Conservation (phyloP, 2,113 vertebrate species). For the Oryzias curvinotus region DNA sequence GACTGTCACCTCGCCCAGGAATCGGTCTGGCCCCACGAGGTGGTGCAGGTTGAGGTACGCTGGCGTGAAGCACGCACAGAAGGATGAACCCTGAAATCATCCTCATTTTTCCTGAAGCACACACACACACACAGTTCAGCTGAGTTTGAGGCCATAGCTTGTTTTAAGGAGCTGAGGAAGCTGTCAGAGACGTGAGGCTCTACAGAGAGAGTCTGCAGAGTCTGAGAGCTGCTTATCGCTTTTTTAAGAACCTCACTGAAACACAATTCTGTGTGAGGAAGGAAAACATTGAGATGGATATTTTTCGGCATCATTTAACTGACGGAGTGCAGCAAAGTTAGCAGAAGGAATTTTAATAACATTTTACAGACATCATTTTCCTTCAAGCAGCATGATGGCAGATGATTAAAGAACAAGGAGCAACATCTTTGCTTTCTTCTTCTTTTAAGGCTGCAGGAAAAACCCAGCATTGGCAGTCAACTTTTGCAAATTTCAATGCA, state of each 20-base stretch:
- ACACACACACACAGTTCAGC: not conserved
- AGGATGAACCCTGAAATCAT: constrained; percentile 48
- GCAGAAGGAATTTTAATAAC: too few species aligned
- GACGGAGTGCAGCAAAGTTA: too few species aligned
- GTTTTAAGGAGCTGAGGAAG: constrained; percentile 49
- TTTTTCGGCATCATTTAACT: not conserved
- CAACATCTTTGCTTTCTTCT: not conserved
- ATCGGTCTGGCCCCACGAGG: constrained; percentile 53
- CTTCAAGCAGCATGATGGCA: not conserved
- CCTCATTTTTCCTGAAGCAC: constrained; percentile 40
- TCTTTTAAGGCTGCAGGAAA: too few species aligned
- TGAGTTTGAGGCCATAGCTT: constrained; percentile 2
- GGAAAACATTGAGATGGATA: constrained; percentile 15
- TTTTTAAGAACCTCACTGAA: constrained; percentile 49
- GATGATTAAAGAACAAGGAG: not conserved
- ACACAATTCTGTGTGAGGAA: constrained; percentile 1
- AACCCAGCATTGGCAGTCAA: too few species aligned
- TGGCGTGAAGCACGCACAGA: constrained; percentile 48
- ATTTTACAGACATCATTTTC: not conserved
- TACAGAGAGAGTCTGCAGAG: constrained; percentile 40
- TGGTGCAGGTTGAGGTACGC: constrained; percentile 3
- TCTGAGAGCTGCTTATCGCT: constrained; percentile 49
- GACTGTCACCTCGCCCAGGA: constrained; percentile 41
- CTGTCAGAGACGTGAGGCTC: constrained; percentile 58
- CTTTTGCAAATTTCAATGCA: too few species aligned